phyloP scores from a whole-genome alignment of 1,140 invertebrate species.

The Laupala kohalensis region DNA sequence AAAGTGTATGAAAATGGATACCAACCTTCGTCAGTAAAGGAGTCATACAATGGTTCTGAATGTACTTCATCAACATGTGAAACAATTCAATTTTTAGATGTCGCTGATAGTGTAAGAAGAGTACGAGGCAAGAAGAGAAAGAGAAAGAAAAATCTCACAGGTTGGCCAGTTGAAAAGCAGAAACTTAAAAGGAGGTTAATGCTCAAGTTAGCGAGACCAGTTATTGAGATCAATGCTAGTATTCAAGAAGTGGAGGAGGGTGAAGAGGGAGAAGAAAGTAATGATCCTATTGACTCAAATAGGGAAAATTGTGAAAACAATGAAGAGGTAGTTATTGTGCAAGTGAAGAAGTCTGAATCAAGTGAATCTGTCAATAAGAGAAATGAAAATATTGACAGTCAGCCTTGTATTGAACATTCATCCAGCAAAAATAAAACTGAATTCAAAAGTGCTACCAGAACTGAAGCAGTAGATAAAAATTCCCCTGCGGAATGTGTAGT shows the following conservation, averaged over 20 bases:
- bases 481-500: no score
- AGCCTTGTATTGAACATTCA: neutral
- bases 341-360: neutral
- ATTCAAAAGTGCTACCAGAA: no score
- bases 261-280: neutral
- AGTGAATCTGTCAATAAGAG: neutral
- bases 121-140: conserved; percentile 8
- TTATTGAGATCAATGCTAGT: neutral
- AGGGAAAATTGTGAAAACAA: neutral
- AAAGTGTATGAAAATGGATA: neutral
- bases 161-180: conserved; percentile 11
- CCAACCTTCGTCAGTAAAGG: neutral
- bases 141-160: conserved; percentile 12
- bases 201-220: neutral
- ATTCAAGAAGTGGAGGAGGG: neutral
- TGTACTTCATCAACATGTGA: conserved; percentile 15
- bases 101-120: neutral
- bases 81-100: neutral
- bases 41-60: conserved; percentile 15
- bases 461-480: no score
- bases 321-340: neutral
- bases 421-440: neutral
- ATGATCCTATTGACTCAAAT: neutral
- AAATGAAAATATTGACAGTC: neutral
- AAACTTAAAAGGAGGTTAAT: neutral